These are phyloP conservation scores for Cloeon dipterum DNA, from an alignment of 2,888 invertebrate genomes.

Conservation along the genomic window DNA sequence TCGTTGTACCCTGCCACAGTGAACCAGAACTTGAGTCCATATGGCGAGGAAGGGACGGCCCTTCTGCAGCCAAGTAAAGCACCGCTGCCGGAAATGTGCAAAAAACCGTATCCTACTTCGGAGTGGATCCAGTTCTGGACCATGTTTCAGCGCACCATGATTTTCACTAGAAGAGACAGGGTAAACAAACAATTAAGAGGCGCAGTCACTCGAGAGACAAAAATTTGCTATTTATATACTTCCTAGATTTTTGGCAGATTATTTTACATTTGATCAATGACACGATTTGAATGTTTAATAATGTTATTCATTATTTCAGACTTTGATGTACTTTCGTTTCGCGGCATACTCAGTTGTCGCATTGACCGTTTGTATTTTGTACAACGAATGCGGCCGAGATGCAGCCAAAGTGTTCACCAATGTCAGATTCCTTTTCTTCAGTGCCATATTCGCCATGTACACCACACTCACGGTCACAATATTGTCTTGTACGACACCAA, in stretches of 20 bases:
- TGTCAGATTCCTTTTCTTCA: slow-evolving; percentile 91
- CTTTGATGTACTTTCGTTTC: slow-evolving; percentile 79
- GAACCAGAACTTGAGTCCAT: too few relatives aligned
- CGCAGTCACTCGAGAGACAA: too few relatives aligned
- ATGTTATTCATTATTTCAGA: too few relatives aligned
- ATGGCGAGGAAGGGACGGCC: slow-evolving; percentile 24
- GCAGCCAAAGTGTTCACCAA: slow-evolving; percentile 91
- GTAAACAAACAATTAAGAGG: slow-evolving; percentile 27
- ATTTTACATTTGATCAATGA: too few relatives aligned
- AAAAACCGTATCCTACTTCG: slow-evolving; percentile 50
- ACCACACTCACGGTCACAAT: slow-evolving; percentile 99
- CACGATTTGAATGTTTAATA: too few relatives aligned
- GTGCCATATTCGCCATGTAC: slow-evolving; percentile 97
- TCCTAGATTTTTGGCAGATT: too few relatives aligned
- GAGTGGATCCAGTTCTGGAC: slow-evolving; percentile 70
- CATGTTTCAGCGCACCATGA: slow-evolving; percentile 57
- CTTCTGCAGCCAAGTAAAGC: slow-evolving; percentile 30
- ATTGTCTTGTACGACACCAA: slow-evolving; percentile 85
- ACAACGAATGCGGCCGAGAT: slow-evolving; percentile 89
- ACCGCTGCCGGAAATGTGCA: slow-evolving; percentile 34
- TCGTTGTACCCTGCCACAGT: too few relatives aligned
- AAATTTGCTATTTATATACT: too few relatives aligned
- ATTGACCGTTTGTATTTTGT: slow-evolving; percentile 79
- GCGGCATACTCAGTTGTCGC: slow-evolving; percentile 88
- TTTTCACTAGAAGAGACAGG: slow-evolving; percentile 77